These are phyloP conservation scores for Aricia agestis DNA, from an alignment of 1,140 invertebrate species.

Conservation along the genomic window DNA sequence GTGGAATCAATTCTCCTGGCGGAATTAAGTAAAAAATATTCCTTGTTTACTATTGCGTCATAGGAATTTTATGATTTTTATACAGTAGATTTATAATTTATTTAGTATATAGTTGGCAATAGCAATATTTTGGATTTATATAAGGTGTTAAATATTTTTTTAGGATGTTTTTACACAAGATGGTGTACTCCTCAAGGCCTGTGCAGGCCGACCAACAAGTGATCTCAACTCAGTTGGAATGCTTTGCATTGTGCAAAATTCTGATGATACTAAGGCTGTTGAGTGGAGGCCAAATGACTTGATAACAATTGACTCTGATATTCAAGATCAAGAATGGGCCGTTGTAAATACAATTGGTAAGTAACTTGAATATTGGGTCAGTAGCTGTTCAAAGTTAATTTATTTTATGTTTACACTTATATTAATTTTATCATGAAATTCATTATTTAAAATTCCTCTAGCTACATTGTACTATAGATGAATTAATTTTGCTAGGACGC, in stretches of 20 bases:
- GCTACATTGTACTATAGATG: not conserved
- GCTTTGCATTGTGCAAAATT: slow-evolving; percentile 76
- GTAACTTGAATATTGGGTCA: not conserved
- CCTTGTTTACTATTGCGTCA: slow-evolving; percentile 10
- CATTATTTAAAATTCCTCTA: not conserved
- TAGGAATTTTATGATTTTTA: not conserved
- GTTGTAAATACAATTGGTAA: slow-evolving; percentile 84
- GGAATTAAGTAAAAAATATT: not conserved
- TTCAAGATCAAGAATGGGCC: slow-evolving; percentile 88
- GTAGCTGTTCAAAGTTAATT: not conserved
- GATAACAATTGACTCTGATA: slow-evolving; percentile 83
- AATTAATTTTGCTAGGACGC: slow-evolving; percentile 45
- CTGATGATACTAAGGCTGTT: slow-evolving; percentile 76
- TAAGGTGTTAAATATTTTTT: not conserved
- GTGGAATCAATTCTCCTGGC: not conserved
- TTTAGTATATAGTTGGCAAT: not conserved
- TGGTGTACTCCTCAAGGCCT: slow-evolving; percentile 78
- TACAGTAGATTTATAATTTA: not conserved
- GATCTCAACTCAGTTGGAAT: slow-evolving; percentile 79
- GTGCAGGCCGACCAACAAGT: slow-evolving; percentile 74
- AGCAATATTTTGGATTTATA: not conserved
- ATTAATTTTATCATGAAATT: not conserved
- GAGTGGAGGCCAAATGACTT: slow-evolving; percentile 88
- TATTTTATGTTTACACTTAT: not conserved
- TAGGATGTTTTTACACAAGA: slow-evolving; percentile 80